Evolutionary conservation across 2,797 vertebrate species (phyloP).

Genomic region (Semaprochilodus insignis): DNA sequence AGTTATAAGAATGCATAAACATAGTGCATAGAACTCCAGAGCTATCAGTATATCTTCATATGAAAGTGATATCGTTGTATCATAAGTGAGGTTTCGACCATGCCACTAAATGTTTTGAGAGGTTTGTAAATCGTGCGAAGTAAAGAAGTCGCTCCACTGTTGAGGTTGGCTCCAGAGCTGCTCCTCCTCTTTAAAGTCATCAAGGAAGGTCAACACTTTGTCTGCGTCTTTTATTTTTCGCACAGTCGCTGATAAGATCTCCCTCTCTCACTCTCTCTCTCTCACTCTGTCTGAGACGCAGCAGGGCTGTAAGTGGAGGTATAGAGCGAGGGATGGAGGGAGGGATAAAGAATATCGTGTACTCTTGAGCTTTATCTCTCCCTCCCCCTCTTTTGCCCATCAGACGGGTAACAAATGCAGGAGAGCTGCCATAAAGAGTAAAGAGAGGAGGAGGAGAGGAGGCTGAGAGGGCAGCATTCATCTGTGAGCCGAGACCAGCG

Average conservation of each 20-base stretch:
- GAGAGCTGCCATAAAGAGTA: conserved; percentile 79
- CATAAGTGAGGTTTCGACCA: too few species aligned
- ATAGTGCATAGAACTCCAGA: too few species aligned
- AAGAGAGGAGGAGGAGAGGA: conserved; percentile 72
- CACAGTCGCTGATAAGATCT: background rate
- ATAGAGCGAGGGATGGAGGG: conserved; percentile 55
- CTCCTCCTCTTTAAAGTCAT: background rate
- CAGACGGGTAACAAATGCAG: conserved; percentile 82
- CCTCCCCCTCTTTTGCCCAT: conserved; percentile 75
- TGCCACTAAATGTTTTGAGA: background rate
- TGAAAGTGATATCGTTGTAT: background rate
- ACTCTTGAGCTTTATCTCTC: conserved; percentile 76
- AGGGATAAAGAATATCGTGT: conserved; percentile 82
- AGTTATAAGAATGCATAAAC: too few species aligned
- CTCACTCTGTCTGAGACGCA: conserved; percentile 12
- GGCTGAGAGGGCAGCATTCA: conserved; percentile 78
- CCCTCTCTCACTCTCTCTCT: conserved; percentile 3
- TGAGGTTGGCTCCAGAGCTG: background rate
- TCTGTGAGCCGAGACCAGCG: conserved; percentile 61
- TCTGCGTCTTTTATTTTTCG: background rate
- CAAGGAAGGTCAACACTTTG: conserved; percentile 17
- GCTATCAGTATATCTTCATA: too few species aligned
- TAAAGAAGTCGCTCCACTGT: background rate
- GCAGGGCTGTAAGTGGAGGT: conserved; percentile 44
- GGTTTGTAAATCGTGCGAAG: background rate